phyloP scores from a whole-genome alignment of 2,888 invertebrate genomes.

The Amphipoea lucens region DNA sequence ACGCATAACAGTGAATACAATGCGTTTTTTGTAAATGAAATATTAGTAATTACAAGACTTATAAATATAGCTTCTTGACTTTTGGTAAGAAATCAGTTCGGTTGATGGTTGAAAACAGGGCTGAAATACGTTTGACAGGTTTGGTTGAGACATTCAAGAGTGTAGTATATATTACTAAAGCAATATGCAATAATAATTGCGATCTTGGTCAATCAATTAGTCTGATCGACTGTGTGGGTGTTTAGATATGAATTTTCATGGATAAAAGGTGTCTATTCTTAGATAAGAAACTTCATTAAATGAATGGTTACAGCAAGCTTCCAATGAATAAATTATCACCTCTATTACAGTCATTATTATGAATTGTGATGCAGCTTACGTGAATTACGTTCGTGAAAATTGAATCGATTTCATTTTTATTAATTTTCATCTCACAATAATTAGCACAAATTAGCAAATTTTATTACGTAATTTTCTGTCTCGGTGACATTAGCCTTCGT shows the following conservation, averaged over 20 bases:
- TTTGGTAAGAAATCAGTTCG: neutral
- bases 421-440: slow-evolving; percentile 36
- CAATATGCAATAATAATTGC: slow-evolving; percentile 8
- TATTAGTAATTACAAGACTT: slow-evolving; percentile 18
- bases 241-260: slow-evolving; percentile 3
- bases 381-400: slow-evolving; percentile 25
- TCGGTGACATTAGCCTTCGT: slow-evolving; percentile 67
- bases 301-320: neutral
- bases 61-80: neutral
- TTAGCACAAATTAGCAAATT: slow-evolving; percentile 22
- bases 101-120: neutral
- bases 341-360: slow-evolving; percentile 12
- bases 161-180: neutral
- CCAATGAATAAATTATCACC: slow-evolving; percentile 17
- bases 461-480: slow-evolving; percentile 65
- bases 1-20: slow-evolving; percentile 48
- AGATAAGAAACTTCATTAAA: neutral
- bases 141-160: neutral
- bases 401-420: slow-evolving; percentile 42
- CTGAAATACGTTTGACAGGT: neutral
- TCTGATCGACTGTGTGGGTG: neutral
- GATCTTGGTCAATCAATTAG: neutral
- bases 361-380: neutral
- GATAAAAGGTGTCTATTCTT: neutral
- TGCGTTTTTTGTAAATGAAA: slow-evolving; percentile 37